Evolutionary conservation across 1,140 invertebrate species (phyloP).

Genomic region (Frieseomelitta varia): DNA sequence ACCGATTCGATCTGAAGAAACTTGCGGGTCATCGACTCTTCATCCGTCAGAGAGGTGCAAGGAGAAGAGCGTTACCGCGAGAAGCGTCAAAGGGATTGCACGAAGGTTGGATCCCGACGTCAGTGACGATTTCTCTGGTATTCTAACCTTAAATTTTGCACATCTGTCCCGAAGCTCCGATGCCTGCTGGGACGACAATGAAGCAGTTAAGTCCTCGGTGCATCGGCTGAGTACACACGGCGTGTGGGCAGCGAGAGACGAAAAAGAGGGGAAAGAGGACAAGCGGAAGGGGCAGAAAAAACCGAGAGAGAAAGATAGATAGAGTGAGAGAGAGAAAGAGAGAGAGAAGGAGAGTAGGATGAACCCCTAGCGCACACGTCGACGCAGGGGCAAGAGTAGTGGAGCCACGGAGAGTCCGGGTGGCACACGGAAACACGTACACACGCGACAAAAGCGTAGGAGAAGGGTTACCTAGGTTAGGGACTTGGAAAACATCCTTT

Average conservation of each 20-base stretch:
- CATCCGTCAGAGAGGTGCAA: background rate
- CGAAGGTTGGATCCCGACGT: constrained; percentile 16
- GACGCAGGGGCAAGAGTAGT: constrained; percentile 31
- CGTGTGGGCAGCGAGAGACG: constrained; percentile 64
- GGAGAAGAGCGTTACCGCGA: constrained; percentile 16
- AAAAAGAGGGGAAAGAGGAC: constrained; percentile 64
- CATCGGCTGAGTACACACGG: constrained; percentile 77
- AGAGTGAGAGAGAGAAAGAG: constrained; percentile 54
- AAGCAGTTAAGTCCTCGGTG: constrained; percentile 78
- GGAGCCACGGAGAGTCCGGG: constrained; percentile 52
- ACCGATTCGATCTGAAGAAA: background rate
- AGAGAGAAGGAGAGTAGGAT: constrained; percentile 53
- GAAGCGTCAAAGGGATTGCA: constrained; percentile 17
- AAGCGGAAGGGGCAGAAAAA: constrained; percentile 55
- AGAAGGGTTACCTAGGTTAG: constrained; percentile 82
- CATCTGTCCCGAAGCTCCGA: constrained; percentile 76
- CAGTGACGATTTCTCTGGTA: constrained; percentile 46
- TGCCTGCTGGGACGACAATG: constrained; percentile 77
- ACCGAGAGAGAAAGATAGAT: constrained; percentile 50
- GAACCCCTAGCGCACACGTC: constrained; percentile 57
- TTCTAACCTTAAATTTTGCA: constrained; percentile 78
- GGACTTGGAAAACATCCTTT: constrained; percentile 82
- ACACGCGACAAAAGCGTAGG: constrained; percentile 65
- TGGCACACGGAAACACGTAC: constrained; percentile 54
- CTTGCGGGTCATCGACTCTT: constrained; percentile 28